phyloP scores from a whole-genome alignment of 2,888 invertebrate species.

The Ditula angustiorana region DNA sequence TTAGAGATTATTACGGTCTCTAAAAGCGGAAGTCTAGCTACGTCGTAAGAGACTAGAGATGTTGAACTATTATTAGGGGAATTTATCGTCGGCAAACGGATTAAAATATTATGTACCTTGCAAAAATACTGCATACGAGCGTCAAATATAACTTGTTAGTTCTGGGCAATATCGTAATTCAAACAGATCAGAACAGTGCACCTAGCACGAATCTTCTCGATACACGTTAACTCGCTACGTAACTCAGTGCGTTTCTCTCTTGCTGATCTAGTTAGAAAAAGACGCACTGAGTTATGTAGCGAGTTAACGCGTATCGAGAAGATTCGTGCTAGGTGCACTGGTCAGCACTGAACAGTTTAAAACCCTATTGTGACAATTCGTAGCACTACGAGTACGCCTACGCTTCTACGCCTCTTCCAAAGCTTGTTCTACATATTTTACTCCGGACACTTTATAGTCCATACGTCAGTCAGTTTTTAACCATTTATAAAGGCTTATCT shows the following conservation, averaged over 20 bases:
- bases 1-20: slow-evolving; percentile 24
- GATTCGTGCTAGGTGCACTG: no score
- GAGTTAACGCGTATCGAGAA: no score
- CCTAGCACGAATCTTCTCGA: no score
- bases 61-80: not conserved
- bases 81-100: not conserved
- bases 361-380: not conserved
- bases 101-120: not conserved
- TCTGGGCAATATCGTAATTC: not conserved
- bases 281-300: no score
- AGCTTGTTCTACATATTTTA: slow-evolving; percentile 10
- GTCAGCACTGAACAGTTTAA: no score
- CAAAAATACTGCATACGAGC: not conserved
- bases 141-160: not conserved
- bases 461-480: slow-evolving; percentile 15
- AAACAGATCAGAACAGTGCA: no score
- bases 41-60: slow-evolving; percentile 1
- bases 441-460: slow-evolving; percentile 5
- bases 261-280: no score
- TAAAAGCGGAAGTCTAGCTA: slow-evolving; percentile 17
- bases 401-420: slow-evolving; percentile 5
- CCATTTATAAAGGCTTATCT: slow-evolving; percentile 4
- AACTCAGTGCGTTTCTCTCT: no score
- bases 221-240: no score
- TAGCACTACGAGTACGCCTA: slow-evolving; percentile 10